Conservation (phyloP, 2,888 invertebrate genomes). For the Oscheius sp. region DNA sequence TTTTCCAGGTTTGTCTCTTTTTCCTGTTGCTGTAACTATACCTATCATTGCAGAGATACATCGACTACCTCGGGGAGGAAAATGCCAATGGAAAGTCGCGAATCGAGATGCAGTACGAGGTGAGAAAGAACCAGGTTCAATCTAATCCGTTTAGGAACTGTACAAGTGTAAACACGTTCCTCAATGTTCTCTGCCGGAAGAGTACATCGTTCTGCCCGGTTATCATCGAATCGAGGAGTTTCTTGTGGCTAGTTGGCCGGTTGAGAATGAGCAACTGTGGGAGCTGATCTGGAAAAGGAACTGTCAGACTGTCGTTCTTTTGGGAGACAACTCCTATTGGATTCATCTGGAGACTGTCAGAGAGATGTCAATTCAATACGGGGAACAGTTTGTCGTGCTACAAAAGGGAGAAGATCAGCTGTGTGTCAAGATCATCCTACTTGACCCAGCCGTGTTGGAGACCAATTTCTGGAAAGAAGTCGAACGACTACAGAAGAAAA, state of each 20-base stretch:
- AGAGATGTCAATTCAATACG: conserved; percentile 48
- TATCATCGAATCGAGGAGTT: conserved; percentile 72
- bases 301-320: conserved; percentile 61
- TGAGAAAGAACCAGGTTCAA: conserved; percentile 16
- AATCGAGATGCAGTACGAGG: conserved; percentile 68
- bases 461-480: conserved; percentile 69
- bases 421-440: conserved; percentile 59
- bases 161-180: conserved; percentile 64
- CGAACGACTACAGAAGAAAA: conserved; percentile 66
- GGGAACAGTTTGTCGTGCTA: conserved; percentile 55
- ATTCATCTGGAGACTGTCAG: conserved; percentile 40
- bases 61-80: conserved; percentile 59
- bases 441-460: conserved; percentile 57
- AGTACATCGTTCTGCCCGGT: conserved; percentile 61
- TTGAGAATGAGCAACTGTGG: conserved; percentile 66
- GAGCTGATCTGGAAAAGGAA: conserved; percentile 62
- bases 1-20: conserved; percentile 45
- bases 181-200: conserved; percentile 46
- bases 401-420: conserved; percentile 59
- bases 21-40: no score
- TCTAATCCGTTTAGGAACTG: conserved; percentile 49
- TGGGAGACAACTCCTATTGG: conserved; percentile 42
- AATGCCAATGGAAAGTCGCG: conserved; percentile 62
- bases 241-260: conserved; percentile 62
- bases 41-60: conserved; percentile 45